Evolutionary conservation across 2,797 vertebrate genomes (phyloP).

Genomic region (Phrynocephalus forsythii): DNA sequence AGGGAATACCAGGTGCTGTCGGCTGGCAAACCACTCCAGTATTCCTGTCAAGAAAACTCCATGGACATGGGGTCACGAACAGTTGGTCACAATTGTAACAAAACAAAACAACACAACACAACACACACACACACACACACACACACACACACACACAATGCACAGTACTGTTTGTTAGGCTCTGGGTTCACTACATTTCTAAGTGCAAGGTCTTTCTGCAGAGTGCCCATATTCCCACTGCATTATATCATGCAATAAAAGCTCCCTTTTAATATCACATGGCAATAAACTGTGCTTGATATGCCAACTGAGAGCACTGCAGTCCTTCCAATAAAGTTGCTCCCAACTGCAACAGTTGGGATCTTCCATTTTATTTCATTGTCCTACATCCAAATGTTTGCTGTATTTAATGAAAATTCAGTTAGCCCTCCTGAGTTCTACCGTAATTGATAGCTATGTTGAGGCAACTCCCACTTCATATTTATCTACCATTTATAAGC

Average conservation of each 20-base stretch:
- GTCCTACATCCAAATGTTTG: conserved; percentile 22
- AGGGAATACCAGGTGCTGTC: too few species aligned
- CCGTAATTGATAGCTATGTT: conserved; percentile 11
- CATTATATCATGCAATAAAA: conserved; percentile 85
- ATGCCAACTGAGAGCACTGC: conserved; percentile 73
- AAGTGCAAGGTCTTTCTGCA: conserved; percentile 82
- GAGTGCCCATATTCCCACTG: conserved; percentile 81
- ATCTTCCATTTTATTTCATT: conserved; percentile 59
- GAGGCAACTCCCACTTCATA: not conserved
- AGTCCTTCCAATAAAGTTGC: conserved; percentile 56
- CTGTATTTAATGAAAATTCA: not conserved
- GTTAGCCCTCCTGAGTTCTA: not conserved
- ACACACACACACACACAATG: conserved; percentile 68
- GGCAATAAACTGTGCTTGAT: conserved; percentile 85
- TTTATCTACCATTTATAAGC: not conserved
- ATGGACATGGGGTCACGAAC: too few species aligned
- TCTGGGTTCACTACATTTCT: conserved; percentile 84
- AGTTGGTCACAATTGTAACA: too few species aligned
- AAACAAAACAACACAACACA: too few species aligned
- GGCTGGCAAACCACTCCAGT: too few species aligned
- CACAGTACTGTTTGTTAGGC: conserved; percentile 81
- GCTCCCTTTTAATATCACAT: conserved; percentile 83
- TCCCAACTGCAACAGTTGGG: conserved; percentile 74
- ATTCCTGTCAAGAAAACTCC: too few species aligned
- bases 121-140: too few species aligned